Percentiles rank a stretch among this genome's conserved stretches.
These are phyloP conservation scores for Trichogramma evanescens DNA, from an alignment of 2,888 invertebrate species.

Conservation along the genomic window DNA sequence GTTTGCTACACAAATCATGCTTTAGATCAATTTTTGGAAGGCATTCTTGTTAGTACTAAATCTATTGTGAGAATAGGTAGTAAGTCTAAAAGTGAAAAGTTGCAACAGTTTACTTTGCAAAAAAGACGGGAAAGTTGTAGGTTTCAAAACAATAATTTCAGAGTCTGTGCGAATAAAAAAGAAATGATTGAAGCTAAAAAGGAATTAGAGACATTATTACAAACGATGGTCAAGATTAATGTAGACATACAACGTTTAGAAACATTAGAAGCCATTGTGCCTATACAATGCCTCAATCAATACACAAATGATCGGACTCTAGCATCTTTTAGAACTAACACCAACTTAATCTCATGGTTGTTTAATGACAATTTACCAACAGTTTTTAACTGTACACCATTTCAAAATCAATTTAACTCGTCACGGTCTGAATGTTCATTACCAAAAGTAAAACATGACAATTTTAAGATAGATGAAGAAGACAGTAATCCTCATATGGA, in stretches of 20 bases:
- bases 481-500: too few relatives aligned
- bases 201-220: background rate
- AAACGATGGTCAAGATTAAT: background rate
- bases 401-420: background rate
- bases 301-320: background rate
- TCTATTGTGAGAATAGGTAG: constrained; percentile 6
- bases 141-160: background rate
- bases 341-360: background rate
- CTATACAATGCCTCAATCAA: background rate
- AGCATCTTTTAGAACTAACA: background rate
- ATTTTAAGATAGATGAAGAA: too few relatives aligned
- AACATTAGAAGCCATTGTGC: background rate
- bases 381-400: background rate
- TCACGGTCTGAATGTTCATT: too few relatives aligned
- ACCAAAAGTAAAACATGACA: too few relatives aligned
- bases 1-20: constrained; percentile 12
- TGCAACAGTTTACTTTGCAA: constrained; percentile 1
- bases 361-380: background rate
- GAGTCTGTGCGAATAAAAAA: background rate
- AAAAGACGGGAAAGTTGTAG: background rate
- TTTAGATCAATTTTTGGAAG: constrained; percentile 8
- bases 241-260: background rate
- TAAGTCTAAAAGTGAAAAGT: constrained; percentile 6
- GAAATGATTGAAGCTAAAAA: background rate
- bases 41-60: background rate